Conservation (phyloP, 2,888 invertebrate species). For the Drosophila neonasuta region DNA sequence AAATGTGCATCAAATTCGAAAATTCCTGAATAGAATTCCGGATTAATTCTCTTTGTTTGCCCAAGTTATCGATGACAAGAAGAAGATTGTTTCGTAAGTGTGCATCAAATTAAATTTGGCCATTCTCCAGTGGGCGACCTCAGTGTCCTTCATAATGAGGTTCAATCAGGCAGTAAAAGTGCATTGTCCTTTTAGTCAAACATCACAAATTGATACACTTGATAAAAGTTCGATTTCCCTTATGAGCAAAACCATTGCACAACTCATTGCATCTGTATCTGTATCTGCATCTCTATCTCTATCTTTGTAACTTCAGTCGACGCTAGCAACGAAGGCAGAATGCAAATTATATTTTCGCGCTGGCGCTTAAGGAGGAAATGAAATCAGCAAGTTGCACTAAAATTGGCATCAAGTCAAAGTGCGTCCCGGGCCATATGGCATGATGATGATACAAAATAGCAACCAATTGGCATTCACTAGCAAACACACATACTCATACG, state of each 20-base stretch:
- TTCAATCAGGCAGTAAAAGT: constrained; percentile 40
- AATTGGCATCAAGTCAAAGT: constrained; percentile 73
- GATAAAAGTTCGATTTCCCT: constrained; percentile 73
- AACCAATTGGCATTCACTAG: constrained; percentile 50
- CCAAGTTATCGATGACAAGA: not conserved
- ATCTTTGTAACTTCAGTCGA: not conserved
- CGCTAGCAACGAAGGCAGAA: constrained; percentile 20
- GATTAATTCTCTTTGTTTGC: constrained; percentile 1
- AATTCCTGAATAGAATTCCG: no score
- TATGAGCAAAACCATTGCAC: constrained; percentile 32
- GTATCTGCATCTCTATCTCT: not conserved
- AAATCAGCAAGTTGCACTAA: constrained; percentile 63
- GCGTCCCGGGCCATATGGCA: constrained; percentile 66
- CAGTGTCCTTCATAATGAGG: constrained; percentile 19
- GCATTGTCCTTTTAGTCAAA: constrained; percentile 40
- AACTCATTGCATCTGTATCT: constrained; percentile 26
- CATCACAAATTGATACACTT: constrained; percentile 68
- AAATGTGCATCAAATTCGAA: constrained; percentile 19
- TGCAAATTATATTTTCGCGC: constrained; percentile 71
- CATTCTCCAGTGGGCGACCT: constrained; percentile 10
- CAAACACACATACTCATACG: constrained; percentile 6
- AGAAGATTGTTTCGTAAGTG: not conserved
- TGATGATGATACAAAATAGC: constrained; percentile 73
- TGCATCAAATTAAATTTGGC: constrained; percentile 6
- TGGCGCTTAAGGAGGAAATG: constrained; percentile 70